phyloP scores from a whole-genome alignment of 2,797 vertebrate genomes.

The Siniperca obscura region DNA sequence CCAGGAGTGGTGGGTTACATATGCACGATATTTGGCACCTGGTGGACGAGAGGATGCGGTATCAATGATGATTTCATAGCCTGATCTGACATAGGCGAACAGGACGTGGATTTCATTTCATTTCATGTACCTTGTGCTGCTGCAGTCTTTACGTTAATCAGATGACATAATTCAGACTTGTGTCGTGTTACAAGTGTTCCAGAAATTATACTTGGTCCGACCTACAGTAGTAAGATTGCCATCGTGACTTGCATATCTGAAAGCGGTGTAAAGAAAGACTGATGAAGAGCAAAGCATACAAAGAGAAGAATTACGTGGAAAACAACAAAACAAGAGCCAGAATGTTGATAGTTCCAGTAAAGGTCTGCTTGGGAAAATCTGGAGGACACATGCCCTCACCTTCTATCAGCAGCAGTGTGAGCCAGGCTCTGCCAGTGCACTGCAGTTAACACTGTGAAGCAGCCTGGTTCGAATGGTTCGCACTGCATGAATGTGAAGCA shows the following conservation, averaged over 20 bases:
- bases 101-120: neutral
- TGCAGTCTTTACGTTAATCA: neutral
- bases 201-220: neutral
- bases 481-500: neutral
- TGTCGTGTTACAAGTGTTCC: neutral
- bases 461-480: slow-evolving; percentile 6
- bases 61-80: too few relatives aligned
- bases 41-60: too few relatives aligned
- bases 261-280: neutral
- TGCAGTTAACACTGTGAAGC: neutral
- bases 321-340: neutral
- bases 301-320: slow-evolving; percentile 9
- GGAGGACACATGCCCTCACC: too few relatives aligned
- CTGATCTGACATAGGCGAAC: neutral
- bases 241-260: too few relatives aligned
- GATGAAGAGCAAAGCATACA: neutral
- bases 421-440: neutral
- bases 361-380: too few relatives aligned
- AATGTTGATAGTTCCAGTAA: neutral
- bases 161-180: neutral
- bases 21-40: neutral
- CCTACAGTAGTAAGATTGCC: neutral
- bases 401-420: too few relatives aligned
- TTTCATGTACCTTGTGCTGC: neutral
- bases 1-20: too few relatives aligned